A percentile compares a stretch with the other conserved stretches of the same genome.
Evolutionary conservation across 2,888 invertebrate genomes (phyloP).

Genomic region (Drosophila incognita): DNA sequence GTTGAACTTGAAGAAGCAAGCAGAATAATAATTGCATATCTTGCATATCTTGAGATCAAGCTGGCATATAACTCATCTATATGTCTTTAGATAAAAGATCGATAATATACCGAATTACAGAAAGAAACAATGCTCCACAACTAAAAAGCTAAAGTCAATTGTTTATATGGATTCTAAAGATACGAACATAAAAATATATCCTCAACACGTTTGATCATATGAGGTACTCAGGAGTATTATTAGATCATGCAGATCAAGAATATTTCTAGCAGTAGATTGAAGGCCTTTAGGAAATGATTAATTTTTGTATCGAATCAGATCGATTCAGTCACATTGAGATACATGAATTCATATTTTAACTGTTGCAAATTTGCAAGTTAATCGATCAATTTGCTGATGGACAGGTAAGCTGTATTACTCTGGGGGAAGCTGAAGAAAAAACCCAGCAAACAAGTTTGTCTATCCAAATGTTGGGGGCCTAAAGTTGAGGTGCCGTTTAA

Average conservation of each 20-base stretch:
- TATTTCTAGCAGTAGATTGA: not conserved
- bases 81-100: not conserved
- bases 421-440: conserved; percentile 23
- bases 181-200: not conserved
- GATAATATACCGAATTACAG: not conserved
- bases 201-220: not conserved
- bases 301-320: conserved; percentile 6
- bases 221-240: not conserved
- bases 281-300: not conserved
- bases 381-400: conserved; percentile 47
- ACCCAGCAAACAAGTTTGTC: conserved; percentile 48
- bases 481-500: conserved; percentile 62
- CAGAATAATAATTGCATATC: not conserved
- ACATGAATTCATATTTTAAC: conserved; percentile 50
- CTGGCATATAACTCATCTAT: not conserved
- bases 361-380: conserved; percentile 56
- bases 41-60: not conserved
- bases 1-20: not conserved
- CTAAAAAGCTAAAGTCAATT: not conserved
- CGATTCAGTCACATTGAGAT: conserved; percentile 30
- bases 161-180: not conserved
- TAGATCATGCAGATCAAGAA: no score
- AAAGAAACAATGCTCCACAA: not conserved
- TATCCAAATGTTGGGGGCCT: conserved; percentile 31
- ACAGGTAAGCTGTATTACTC: conserved; percentile 11